phyloP scores from a whole-genome alignment of 30 jellyfish, hydroid and myxozoan genomes.

The Aurelia aurita region DNA sequence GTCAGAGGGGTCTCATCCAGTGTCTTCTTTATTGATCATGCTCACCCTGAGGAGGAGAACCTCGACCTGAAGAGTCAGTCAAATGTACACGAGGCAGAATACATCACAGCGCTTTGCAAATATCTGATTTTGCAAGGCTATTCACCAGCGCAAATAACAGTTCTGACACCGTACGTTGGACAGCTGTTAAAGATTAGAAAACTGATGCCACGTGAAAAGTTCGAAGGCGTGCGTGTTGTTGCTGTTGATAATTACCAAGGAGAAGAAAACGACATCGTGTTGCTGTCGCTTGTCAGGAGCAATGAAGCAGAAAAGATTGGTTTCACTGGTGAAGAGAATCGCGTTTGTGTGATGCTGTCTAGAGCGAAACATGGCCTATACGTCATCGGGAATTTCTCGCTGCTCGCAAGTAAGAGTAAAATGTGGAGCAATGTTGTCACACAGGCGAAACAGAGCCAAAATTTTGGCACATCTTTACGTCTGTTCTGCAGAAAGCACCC shows the following conservation, averaged over 20 bases:
- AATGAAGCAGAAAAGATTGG: slow-evolving; percentile 64
- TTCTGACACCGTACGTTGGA: slow-evolving; percentile 75
- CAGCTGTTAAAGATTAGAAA: slow-evolving; percentile 57
- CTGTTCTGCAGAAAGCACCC: slow-evolving; percentile 80
- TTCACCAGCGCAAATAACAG: slow-evolving; percentile 47
- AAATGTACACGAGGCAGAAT: slow-evolving; percentile 71
- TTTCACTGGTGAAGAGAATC: slow-evolving; percentile 63
- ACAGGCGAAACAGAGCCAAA: slow-evolving; percentile 4
- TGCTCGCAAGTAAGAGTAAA: slow-evolving; percentile 44
- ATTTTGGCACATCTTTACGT: slow-evolving; percentile 29
- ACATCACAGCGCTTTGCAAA: slow-evolving; percentile 59
- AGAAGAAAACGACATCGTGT: slow-evolving; percentile 81
- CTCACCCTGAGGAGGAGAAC: slow-evolving; percentile 13
- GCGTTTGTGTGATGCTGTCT: slow-evolving; percentile 78
- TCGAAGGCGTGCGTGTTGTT: slow-evolving; percentile 79
- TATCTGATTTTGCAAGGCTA: slow-evolving; percentile 82
- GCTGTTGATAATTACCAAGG: slow-evolving; percentile 88
- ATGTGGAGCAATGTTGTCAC: slow-evolving; percentile 55
- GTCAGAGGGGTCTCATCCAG: slow-evolving; percentile 65
- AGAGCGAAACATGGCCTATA: slow-evolving; percentile 79
- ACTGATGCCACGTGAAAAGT: slow-evolving; percentile 46
- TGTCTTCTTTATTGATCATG: slow-evolving; percentile 64
- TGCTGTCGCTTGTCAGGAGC: slow-evolving; percentile 81
- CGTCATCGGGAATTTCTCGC: slow-evolving; percentile 81
- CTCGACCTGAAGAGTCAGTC: slow-evolving; percentile 52